phyloP scores from a whole-genome alignment of 1,140 invertebrate genomes.

The Mycetomoellerius zeteki region DNA sequence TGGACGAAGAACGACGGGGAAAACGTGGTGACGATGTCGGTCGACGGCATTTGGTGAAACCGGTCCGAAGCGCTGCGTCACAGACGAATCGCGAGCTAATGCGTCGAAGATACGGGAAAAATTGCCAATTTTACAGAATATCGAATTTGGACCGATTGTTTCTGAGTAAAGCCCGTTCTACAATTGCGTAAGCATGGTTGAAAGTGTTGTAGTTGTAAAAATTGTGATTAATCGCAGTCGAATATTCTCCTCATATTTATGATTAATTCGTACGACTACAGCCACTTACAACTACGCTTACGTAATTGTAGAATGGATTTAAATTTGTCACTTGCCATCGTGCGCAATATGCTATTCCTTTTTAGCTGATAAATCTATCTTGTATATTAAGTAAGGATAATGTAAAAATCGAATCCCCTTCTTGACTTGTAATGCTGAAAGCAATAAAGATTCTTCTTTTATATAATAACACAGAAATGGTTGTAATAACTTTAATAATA shows the following conservation, averaged over 20 bases:
- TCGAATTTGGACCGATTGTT: background rate
- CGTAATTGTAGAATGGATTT: too few relatives aligned
- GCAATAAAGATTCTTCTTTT: background rate
- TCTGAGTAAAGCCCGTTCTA: background rate
- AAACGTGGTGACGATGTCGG: constrained; percentile 21
- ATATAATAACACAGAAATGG: too few relatives aligned
- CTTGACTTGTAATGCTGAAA: too few relatives aligned
- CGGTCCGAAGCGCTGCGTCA: background rate
- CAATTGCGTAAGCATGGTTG: too few relatives aligned
- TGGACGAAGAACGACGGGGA: constrained; percentile 37
- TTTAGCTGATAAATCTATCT: background rate
- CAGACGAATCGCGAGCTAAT: background rate
- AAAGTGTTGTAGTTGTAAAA: too few relatives aligned
- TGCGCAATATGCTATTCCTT: too few relatives aligned
- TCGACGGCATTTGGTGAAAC: constrained; percentile 15
- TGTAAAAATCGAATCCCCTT: too few relatives aligned
- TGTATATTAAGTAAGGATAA: too few relatives aligned
- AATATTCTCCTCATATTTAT: too few relatives aligned
- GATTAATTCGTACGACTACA: too few relatives aligned
- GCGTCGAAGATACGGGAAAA: background rate
- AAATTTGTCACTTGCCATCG: background rate
- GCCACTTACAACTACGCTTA: too few relatives aligned
- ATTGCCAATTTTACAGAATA: background rate
- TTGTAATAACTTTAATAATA: background rate
- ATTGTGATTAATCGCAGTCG: too few relatives aligned